These are phyloP conservation scores for Neoaliturus tenellus DNA, from an alignment of 2,888 invertebrate species.

Conservation along the genomic window DNA sequence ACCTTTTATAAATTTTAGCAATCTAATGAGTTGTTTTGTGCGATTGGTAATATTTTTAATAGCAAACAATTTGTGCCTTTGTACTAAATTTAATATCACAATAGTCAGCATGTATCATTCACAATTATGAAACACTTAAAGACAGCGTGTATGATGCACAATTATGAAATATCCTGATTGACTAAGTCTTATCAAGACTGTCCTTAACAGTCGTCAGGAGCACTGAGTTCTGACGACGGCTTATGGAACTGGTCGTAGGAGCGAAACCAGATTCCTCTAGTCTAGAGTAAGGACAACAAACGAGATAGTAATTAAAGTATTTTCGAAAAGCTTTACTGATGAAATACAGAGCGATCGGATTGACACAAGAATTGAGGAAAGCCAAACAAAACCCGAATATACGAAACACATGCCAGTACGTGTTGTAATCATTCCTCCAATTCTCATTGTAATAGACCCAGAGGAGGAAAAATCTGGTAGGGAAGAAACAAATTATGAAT, in stretches of 20 bases:
- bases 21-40: too few relatives aligned
- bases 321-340: constrained; percentile 88
- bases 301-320: constrained; percentile 88
- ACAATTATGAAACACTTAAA: too few relatives aligned
- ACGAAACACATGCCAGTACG: constrained; percentile 85
- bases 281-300: constrained; percentile 70
- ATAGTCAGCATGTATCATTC: too few relatives aligned
- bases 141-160: too few relatives aligned
- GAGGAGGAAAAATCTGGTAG: constrained; percentile 87
- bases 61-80: too few relatives aligned
- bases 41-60: too few relatives aligned
- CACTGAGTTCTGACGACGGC: constrained; percentile 26
- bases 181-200: constrained; percentile 31
- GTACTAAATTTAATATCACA: too few relatives aligned
- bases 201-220: not conserved
- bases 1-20: too few relatives aligned
- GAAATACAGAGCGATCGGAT: constrained; percentile 75
- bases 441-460: constrained; percentile 88
- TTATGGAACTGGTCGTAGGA: constrained; percentile 13
- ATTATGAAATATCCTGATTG: too few relatives aligned
- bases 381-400: constrained; percentile 90
- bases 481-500: constrained; percentile 91
- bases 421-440: constrained; percentile 79
- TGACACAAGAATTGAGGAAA: constrained; percentile 93
- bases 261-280: constrained; percentile 60